Conservation (phyloP, 1,140 invertebrate species). For the Panagrolaimus sp. region DNA sequence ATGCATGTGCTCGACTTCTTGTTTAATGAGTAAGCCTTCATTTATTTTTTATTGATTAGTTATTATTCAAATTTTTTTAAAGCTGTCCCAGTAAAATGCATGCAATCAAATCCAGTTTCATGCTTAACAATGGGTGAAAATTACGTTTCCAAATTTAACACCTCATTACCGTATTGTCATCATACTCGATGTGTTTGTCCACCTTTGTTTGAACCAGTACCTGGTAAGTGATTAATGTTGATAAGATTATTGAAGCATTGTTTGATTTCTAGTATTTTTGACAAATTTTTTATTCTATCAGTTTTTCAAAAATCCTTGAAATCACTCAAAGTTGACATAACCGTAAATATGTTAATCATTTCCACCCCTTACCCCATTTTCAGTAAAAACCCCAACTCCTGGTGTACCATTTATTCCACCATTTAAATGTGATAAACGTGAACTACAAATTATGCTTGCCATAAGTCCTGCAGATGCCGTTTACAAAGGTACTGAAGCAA, state of each 20-base stretch:
- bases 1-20: constrained; percentile 53
- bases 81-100: constrained; percentile 44
- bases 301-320: no score
- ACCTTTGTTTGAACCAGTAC: constrained; percentile 48
- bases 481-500: constrained; percentile 46
- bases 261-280: no score
- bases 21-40: constrained; percentile 46
- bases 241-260: no score
- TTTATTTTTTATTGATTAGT: background rate
- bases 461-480: constrained; percentile 47
- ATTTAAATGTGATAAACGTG: constrained; percentile 56
- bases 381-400: constrained; percentile 27
- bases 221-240: constrained; percentile 1
- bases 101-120: constrained; percentile 28
- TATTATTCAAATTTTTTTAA: constrained; percentile 14
- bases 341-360: constrained; percentile 19
- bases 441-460: constrained; percentile 40
- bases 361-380: background rate
- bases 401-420: constrained; percentile 46
- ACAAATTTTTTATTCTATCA: no score
- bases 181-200: constrained; percentile 51
- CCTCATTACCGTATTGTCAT: constrained; percentile 45
- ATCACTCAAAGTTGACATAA: background rate
- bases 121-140: constrained; percentile 51
- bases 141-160: constrained; percentile 45